phyloP scores from a whole-genome alignment of 1,140 invertebrate genomes.

The Chymomyza costata region DNA sequence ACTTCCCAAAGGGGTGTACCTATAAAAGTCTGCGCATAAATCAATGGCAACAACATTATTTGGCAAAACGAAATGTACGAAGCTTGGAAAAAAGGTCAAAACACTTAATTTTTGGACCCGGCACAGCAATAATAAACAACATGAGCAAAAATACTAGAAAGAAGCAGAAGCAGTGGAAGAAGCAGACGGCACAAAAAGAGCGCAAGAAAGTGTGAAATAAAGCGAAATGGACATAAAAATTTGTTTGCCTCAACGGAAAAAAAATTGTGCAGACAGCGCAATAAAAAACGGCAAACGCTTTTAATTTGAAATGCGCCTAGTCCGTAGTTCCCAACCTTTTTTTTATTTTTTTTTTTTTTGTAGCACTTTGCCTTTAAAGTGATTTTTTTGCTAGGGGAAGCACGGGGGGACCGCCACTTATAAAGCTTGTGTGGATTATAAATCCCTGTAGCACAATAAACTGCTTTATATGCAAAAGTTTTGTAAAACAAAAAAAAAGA shows the following conservation, averaged over 20 bases:
- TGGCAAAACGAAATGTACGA: constrained; percentile 33
- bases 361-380: constrained; percentile 41
- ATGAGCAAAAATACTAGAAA: not conserved
- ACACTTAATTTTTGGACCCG: constrained; percentile 49
- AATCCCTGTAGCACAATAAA: constrained; percentile 63
- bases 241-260: constrained; percentile 42
- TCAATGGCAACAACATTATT: constrained; percentile 71
- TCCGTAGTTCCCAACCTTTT: constrained; percentile 7
- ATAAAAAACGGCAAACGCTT: constrained; percentile 64
- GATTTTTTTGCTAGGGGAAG: constrained; percentile 27
- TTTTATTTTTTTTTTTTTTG: not conserved
- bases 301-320: constrained; percentile 64
- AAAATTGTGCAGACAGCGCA: constrained; percentile 59
- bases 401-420: constrained; percentile 32
- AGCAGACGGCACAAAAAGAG: no score
- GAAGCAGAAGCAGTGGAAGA: no score
- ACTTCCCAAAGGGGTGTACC: not conserved
- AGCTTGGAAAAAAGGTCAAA: constrained; percentile 49
- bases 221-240: constrained; percentile 68
- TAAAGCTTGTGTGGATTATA: constrained; percentile 70
- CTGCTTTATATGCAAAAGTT: constrained; percentile 70
- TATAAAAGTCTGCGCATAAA: constrained; percentile 48
- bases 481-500: constrained; percentile 7
- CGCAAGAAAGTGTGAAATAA: constrained; percentile 62
- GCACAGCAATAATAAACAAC: constrained; percentile 62